Evolutionary conservation across 1,140 invertebrate genomes (phyloP), one percentile per base, ranked within the genome.

Genomic region (Eumeta japonica): DNA sequence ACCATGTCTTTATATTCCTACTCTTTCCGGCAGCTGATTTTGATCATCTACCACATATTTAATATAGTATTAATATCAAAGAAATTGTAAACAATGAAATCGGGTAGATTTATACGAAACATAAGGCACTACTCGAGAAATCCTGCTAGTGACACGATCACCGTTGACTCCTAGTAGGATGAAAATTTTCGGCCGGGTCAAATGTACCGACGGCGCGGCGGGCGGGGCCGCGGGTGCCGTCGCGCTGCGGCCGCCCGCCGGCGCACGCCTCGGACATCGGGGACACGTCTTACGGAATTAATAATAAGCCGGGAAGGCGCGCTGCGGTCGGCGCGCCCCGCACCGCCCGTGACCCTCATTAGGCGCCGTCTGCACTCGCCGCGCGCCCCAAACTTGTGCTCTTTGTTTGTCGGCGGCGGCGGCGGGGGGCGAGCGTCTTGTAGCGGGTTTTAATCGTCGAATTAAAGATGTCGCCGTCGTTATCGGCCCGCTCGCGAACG

Each of bases 231-330:
- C n/a, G n/a, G n/a, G n/a, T n/a, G n/a, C n/a, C n/a, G n/a, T n/a
- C n/a, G n/a, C n/a, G n/a, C n/a, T n/a, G n/a, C n/a, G n/a, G n/a
- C n/a, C n/a, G n/a, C n/a, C n/a, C n/a, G n/a, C n/a, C 66, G 35
- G 68, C 61, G 52, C 68, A 73, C 68, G 68, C 71, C 66, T 67
- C 65, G 68, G 68, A 73, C 68, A 73, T 73, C 68, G 68, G 64
- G 68, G 62, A 60, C 68, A 68, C 66, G 66, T 73, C 68, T 73
- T 73, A 70, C 66, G 50, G 68, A 73, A 73, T 73, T 73, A 71
- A 73, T 73, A 73, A 73, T 73, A 73, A 71, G 66, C 66, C 66
- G 20, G n/a, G 20, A 70, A 70, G 66, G 61, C 62, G 62, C 58
- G 62, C 47, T 71, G 68, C 50, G 68, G 68, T 70, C 62, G 62